Percentiles rank a stretch among this genome's conserved stretches.
These are phyloP conservation scores for Eufriesea mexicana DNA, from an alignment of 1,140 invertebrate species.

Conservation along the genomic window DNA sequence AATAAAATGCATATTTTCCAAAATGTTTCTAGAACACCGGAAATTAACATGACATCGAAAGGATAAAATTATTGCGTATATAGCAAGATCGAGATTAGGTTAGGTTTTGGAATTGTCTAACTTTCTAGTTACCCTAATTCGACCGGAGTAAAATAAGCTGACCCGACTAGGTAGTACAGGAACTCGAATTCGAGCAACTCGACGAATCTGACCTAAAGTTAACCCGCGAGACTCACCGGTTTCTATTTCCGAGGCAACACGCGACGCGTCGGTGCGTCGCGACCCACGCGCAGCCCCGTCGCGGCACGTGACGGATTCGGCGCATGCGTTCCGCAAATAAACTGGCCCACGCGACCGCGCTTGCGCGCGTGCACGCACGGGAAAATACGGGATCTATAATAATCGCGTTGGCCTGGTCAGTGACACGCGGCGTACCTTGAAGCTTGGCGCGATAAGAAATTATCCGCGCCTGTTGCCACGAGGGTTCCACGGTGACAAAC, in stretches of 20 bases:
- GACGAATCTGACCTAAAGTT: too few species aligned
- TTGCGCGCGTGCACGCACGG: background rate
- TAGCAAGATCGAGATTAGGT: too few species aligned
- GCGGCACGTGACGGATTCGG: constrained; percentile 42
- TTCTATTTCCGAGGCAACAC: background rate
- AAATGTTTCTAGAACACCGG: too few species aligned
- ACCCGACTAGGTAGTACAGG: too few species aligned
- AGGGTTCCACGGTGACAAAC: constrained; percentile 1
- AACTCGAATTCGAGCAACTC: too few species aligned
- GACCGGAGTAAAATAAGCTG: too few species aligned
- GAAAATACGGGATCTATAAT: constrained; percentile 47
- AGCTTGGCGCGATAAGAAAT: constrained; percentile 47
- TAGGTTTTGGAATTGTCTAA: too few species aligned
- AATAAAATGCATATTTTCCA: too few species aligned
- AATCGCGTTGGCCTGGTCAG: constrained; percentile 60
- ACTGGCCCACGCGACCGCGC: constrained; percentile 8
- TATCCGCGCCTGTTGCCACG: constrained; percentile 13
- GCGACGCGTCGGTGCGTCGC: background rate
- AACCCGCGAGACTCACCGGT: background rate
- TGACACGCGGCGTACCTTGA: constrained; percentile 54
- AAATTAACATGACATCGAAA: too few species aligned
- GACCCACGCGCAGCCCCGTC: constrained; percentile 3
- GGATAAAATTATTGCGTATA: too few species aligned
- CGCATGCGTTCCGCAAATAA: constrained; percentile 52
- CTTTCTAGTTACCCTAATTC: too few species aligned